Conservation (phyloP, 2,888 invertebrate genomes). For the Phoenoteleia sp. region DNA sequence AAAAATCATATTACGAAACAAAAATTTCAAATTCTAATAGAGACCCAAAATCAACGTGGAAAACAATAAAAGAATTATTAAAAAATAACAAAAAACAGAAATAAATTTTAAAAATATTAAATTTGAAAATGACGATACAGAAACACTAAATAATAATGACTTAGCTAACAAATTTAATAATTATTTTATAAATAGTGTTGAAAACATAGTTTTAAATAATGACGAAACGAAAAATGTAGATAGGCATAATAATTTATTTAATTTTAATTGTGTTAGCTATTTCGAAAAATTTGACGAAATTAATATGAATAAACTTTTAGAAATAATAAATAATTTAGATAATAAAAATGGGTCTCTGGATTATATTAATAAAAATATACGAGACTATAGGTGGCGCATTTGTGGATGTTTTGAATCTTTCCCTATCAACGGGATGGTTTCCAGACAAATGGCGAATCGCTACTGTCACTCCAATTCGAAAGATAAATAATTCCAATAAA, state of each 20-base stretch:
- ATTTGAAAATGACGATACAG: conserved; percentile 4
- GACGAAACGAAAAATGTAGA: too few relatives aligned
- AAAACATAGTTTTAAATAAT: conserved; percentile 6
- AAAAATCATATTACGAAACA: conserved; percentile 5
- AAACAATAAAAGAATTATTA: not conserved
- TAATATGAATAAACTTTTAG: not conserved
- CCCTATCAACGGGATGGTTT: too few relatives aligned
- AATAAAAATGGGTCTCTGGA: conserved; percentile 8
- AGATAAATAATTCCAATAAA: too few relatives aligned
- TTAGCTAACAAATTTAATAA: conserved; percentile 26
- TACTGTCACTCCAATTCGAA: too few relatives aligned
- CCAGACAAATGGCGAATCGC: too few relatives aligned
- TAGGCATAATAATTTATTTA: conserved; percentile 34
- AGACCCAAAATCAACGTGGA: not conserved
- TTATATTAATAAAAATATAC: conserved; percentile 1
- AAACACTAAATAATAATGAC: not conserved
- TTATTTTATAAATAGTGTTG: conserved; percentile 19
- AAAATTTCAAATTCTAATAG: not conserved
- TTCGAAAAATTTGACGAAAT: conserved; percentile 25
- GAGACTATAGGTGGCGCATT: conserved; percentile 6
- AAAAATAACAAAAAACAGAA: not conserved
- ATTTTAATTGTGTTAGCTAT: conserved; percentile 11
- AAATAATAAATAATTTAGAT: conserved; percentile 4
- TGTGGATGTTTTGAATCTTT: conserved; percentile 6
- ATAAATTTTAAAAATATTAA: conserved; percentile 12